Base-by-base conservation (phyloP, 2,888 invertebrate species). In the Melieria picta region DNA sequence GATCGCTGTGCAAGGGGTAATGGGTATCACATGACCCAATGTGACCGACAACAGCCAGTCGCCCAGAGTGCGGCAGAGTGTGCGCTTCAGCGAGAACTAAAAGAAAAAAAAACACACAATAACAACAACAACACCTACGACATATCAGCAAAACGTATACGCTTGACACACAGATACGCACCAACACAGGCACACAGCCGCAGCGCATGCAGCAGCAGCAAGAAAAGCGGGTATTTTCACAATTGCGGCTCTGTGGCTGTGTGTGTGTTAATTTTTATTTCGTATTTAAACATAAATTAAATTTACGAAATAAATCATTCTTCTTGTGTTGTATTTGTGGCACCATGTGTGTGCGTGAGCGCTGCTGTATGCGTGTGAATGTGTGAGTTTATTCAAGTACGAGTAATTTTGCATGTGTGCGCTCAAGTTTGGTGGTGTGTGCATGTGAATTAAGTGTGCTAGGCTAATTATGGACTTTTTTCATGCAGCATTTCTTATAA, bases 231-330 rank as follows among this genome's bases (percentile, higher is more conserved):
- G 30, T 30, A 30, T 30, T 30, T 30, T 30, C 30, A 30, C 30
- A 30, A 30, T 30, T 30, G 30, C 30, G 30, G 30, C 30, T 30
- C 1, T 30, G 30, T 30, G 30, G 30, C 30, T 30, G 56, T 63
- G 48, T 55, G 46, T 69, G 47, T 61, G 56, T 69, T 65, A 52
- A 65, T 65, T 65, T 65, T 55, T 16, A 45, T 65, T 50, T 45
- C 55, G 55, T n/a, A 55, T 55, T 65, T 50, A 55, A 65, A 55
- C 64, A 65, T 45, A 65, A 65, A 55, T 65, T 65, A 65, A 65
- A 65, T 65, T 65, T 42, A 50, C 55, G 55, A 50, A 13, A 65
- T 65, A 65, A 65, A 65, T 65, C 64, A 65, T 65, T 50, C 30
- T 55, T 61, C 45, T 60, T 30, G 46, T 56, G 45, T 66, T n/a